phyloP scores from a whole-genome alignment of 35 echinoderm and acorn worm species.

The Apostichopus parvimensis region DNA sequence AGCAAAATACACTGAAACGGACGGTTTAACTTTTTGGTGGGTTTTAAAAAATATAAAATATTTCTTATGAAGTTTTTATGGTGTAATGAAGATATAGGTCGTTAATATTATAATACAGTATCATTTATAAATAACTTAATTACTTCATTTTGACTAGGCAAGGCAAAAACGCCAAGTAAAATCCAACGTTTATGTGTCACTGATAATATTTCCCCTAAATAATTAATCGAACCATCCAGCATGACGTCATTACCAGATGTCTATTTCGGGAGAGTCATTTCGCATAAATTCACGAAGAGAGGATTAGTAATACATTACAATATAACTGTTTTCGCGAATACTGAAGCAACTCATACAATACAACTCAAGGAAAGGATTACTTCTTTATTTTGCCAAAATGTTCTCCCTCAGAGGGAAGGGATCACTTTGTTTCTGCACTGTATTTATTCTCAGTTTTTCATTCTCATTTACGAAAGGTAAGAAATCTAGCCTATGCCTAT shows the following conservation, averaged over 20 bases:
- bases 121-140: too few species aligned
- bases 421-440: neutral
- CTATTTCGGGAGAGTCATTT: constrained; percentile 33
- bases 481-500: neutral
- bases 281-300: constrained; percentile 6
- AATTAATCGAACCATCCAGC: neutral
- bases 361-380: neutral
- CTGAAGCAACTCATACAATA: neutral
- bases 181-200: neutral
- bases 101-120: too few species aligned
- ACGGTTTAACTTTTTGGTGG: too few species aligned
- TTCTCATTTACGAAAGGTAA: constrained; percentile 34
- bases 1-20: too few species aligned
- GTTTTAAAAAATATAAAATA: too few species aligned
- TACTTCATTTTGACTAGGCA: too few species aligned
- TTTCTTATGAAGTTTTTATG: too few species aligned
- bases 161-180: too few species aligned
- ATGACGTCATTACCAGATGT: neutral
- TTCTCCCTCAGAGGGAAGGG: constrained; percentile 38
- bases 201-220: neutral
- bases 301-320: neutral
- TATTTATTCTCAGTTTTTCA: constrained; percentile 22
- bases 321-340: neutral
- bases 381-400: neutral
- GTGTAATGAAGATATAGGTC: too few species aligned